These are phyloP conservation scores for Dromiciops gliroides DNA, from an alignment of 2,113 vertebrate species.

Conservation along the genomic window DNA sequence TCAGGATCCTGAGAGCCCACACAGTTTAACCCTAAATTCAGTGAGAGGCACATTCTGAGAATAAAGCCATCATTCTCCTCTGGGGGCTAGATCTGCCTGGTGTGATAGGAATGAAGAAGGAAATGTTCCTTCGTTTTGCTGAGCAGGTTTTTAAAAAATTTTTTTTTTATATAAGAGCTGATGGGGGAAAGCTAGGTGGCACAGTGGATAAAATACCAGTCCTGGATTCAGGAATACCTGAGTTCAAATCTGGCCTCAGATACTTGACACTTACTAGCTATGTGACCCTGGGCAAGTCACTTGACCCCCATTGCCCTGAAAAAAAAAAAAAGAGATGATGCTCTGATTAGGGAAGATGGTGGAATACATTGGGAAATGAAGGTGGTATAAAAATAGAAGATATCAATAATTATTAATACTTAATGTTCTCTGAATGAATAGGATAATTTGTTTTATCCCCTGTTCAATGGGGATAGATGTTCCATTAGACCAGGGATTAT, in stretches of 20 bases:
- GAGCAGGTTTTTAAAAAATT: background rate
- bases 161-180: background rate
- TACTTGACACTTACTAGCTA: too few relatives aligned
- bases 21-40: background rate
- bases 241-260: too few relatives aligned
- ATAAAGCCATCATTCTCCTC: background rate
- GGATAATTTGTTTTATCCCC: background rate
- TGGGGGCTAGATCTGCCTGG: background rate
- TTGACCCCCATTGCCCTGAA: too few relatives aligned
- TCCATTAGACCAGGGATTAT: background rate
- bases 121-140: background rate
- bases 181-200: too few relatives aligned
- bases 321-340: too few relatives aligned
- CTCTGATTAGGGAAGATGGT: background rate
- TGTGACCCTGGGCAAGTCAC: too few relatives aligned
- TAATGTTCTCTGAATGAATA: background rate
- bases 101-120: background rate
- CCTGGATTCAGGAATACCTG: too few relatives aligned
- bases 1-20: background rate
- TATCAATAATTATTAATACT: background rate
- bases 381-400: background rate
- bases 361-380: background rate
- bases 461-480: background rate
- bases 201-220: too few relatives aligned
- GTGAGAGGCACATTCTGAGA: background rate